phyloP scores from a whole-genome alignment of 2,888 invertebrate genomes.

The Tortricodes alternella region DNA sequence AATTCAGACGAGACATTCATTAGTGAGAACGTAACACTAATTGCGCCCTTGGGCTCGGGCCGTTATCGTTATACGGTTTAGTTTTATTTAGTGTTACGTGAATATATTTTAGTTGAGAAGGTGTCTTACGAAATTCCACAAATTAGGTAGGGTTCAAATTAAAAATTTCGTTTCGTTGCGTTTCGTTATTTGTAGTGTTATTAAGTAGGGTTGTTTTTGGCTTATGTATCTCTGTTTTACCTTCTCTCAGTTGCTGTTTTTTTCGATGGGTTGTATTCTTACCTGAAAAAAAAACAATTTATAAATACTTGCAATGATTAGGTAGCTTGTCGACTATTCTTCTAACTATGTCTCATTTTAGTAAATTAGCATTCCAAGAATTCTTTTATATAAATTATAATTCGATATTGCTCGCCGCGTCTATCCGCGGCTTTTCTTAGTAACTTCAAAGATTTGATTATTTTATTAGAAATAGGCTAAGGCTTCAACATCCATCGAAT shows the following conservation, averaged over 20 bases:
- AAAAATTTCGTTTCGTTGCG: background rate
- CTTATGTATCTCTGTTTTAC: background rate
- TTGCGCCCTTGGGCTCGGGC: slow-evolving; percentile 45
- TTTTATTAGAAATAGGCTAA: too few species aligned
- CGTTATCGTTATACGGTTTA: background rate
- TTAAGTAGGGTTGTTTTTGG: background rate
- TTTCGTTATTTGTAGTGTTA: background rate
- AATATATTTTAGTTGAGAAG: background rate
- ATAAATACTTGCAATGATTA: too few species aligned
- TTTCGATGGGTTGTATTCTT: slow-evolving; percentile 28
- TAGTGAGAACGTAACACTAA: slow-evolving; percentile 53
- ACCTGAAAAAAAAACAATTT: slow-evolving; percentile 36
- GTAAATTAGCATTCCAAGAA: too few species aligned
- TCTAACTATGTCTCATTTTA: too few species aligned
- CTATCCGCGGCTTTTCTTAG: too few species aligned
- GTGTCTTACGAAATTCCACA: background rate
- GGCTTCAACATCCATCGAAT: too few species aligned
- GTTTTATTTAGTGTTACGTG: background rate
- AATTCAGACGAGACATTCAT: slow-evolving; percentile 54
- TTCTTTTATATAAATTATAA: too few species aligned
- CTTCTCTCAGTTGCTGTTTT: background rate
- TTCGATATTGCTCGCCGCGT: too few species aligned
- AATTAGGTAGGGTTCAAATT: background rate
- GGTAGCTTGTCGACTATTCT: too few species aligned
- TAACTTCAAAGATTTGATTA: too few species aligned